Conservation (phyloP, 2,113 vertebrate genomes). For the Pangasianodon hypophthalmus region DNA sequence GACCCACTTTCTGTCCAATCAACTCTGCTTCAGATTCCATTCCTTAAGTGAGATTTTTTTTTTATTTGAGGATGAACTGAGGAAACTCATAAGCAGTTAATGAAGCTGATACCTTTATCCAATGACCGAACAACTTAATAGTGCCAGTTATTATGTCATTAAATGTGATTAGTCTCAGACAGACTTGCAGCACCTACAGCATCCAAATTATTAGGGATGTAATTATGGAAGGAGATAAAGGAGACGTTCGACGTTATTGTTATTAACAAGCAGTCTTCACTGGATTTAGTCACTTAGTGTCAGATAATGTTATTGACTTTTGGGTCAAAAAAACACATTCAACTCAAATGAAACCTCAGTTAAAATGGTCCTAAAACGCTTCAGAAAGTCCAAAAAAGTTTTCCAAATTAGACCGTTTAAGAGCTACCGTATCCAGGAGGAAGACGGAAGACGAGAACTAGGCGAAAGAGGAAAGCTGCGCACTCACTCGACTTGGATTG, state of each 20-base stretch:
- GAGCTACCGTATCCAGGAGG: neutral
- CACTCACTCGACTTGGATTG: constrained; percentile 54
- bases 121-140: neutral
- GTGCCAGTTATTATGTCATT: neutral
- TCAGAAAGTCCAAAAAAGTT: neutral
- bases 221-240: neutral
- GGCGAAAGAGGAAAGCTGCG: neutral
- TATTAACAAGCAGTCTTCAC: neutral
- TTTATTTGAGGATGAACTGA: neutral
- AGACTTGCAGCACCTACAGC: neutral
- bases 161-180: neutral
- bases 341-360: neutral
- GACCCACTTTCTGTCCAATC: neutral
- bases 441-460: neutral
- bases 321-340: neutral
- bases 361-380: neutral
- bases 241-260: neutral
- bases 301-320: neutral
- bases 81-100: neutral
- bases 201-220: neutral
- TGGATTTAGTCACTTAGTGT: neutral
- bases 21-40: neutral
- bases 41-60: neutral
- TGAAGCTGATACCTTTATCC: neutral
- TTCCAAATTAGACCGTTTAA: neutral